A percentile compares a stretch with the other conserved stretches of the same genome.
These are phyloP conservation scores for Jordanella pulchra DNA, from an alignment of 2,797 vertebrate genomes.

Conservation along the genomic window DNA sequence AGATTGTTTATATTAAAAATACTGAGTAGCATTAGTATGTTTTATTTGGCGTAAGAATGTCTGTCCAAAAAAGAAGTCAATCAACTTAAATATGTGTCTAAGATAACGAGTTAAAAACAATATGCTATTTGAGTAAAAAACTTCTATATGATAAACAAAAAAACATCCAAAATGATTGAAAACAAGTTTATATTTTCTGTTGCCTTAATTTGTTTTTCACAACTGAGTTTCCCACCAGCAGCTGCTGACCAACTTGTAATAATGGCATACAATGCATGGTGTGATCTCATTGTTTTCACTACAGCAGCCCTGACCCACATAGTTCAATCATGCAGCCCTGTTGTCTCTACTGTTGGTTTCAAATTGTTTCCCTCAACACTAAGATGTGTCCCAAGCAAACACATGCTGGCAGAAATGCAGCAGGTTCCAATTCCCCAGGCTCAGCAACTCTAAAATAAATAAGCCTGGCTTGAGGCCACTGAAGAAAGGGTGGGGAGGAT, in stretches of 20 bases:
- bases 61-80: background rate
- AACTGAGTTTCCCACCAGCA: conserved; percentile 27
- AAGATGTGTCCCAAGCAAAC: conserved; percentile 11
- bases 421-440: conserved; percentile 69
- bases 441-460: conserved; percentile 82
- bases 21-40: too few species aligned
- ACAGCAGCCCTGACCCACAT: conserved; percentile 54
- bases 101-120: background rate
- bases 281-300: conserved; percentile 39
- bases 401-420: conserved; percentile 38
- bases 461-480: conserved; percentile 49
- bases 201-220: conserved; percentile 22
- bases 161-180: background rate
- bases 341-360: conserved; percentile 21
- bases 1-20: background rate
- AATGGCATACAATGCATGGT: background rate
- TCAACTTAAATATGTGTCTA: background rate
- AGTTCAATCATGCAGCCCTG: conserved; percentile 19
- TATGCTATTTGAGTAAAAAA: background rate
- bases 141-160: background rate
- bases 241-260: conserved; percentile 29
- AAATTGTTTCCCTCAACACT: conserved; percentile 27
- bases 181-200: background rate
- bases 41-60: background rate
- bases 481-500: conserved; percentile 46